Base-by-base conservation (phyloP, 2,888 invertebrate species). In the Colostygia pectinataria region DNA sequence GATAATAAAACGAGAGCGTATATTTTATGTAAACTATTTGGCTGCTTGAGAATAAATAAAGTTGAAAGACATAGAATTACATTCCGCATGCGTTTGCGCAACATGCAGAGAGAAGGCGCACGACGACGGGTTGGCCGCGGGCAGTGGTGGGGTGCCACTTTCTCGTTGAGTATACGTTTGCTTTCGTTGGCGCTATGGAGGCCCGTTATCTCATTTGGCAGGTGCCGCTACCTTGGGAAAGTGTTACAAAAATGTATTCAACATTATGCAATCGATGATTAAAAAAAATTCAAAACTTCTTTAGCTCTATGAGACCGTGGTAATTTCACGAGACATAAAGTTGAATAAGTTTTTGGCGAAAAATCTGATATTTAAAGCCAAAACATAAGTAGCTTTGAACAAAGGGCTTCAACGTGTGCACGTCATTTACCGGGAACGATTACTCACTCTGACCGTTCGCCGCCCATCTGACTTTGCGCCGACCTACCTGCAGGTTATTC, bases 121-220 rank as follows among this genome's bases (percentile, higher is more conserved):
- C 65, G 52, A 71, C 65, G 52, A 37, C 45, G 54, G 53, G 58
- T 40, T 33, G 53, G 46, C 45, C 36, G 51, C 50, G 52, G 31
- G 43, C 46, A 41, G 53, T 57, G 68, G 74, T 69, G 71, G 69
- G 71, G 77, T 72, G 71, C 68, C 81, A 86, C 88, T 89, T 89
- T 89, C 87, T 80, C 86, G 74, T 69, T 74, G 76, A 69, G 69
- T 77, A 76, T 77, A 82, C 87, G 80, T 83, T 89, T 88, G 85
- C 88, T 88, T 90, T 89, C 87, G 82, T 87, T 84, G 74, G 75
- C 71, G 73, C 71, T 75, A 74, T 64, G 64, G 65, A 75, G 74
- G 73, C 65, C 83, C 87, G 86, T 86, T 87, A 89, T 81, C 82
- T 83, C 84, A 86, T 88, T 87, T 78, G 79, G 82, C 89, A 89